Base-by-base conservation (phyloP, 2,113 vertebrate genomes). In the Pseudopodoces humilis region DNA sequence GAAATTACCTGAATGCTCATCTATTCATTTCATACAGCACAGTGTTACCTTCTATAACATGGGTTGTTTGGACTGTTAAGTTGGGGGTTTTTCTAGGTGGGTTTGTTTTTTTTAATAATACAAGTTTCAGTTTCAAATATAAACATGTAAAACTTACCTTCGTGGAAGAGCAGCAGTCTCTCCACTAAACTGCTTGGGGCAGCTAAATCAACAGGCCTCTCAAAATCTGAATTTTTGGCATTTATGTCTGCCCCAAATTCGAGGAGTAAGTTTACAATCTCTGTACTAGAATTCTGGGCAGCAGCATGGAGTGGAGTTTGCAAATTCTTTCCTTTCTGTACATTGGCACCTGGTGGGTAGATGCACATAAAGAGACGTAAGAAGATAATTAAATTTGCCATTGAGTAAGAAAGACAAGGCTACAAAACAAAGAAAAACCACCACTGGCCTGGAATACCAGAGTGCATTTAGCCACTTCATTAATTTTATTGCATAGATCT, bases 221-320 rank as follows among this genome's bases (percentile, higher is more conserved):
- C 98, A 65, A 98, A 98, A 58, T 99, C 99, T 64, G 96, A 97
- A 86, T 99, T 99, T 93, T 98, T 98, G 90, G 98, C 98, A 49
- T 99, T 99, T 91, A 98, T 98, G 76, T 99, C 98, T 2, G 99
- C 99, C 44, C 99, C 99, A 93, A 99, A 99, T 82, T 99, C 99
- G 76, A 99, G 97, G 91, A 99, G 98, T 70, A 99, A 96, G 85
- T 97, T 98, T 81, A 99, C 96, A 0, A 98, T 98, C 39, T 99
- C 98, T 9, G 97, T 95, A 92, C 98, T 98, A 96, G 98, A 97
- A 80, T 98, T 98, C 62, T 98, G 98, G 82, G 99, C 99, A 39
- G 99, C 99, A 20, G 98, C 99, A 12, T 99, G 99, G 50, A 99
- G 93, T 6, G 99, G 99, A 6, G 98, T 99, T 53, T 99, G 99